phyloP scores from a whole-genome alignment of 2,797 vertebrate species.

The Amblyopsis hoosieri region DNA sequence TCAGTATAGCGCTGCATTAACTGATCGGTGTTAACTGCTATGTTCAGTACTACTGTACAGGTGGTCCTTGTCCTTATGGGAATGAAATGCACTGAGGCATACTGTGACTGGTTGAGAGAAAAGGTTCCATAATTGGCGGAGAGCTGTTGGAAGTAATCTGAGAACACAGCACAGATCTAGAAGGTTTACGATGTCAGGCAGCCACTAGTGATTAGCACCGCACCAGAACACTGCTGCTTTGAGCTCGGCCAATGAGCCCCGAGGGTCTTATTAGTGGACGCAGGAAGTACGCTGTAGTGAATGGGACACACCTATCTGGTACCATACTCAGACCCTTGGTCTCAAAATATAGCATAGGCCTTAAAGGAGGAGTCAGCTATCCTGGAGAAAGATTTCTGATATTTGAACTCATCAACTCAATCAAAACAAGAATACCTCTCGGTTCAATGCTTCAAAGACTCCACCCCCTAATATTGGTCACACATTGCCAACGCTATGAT shows the following conservation, averaged over 20 bases:
- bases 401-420: no score
- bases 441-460: no score
- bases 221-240: conserved; percentile 30
- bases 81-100: neutral
- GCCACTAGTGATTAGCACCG: conserved; percentile 60
- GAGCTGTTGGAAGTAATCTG: conserved; percentile 41
- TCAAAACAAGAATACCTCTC: no score
- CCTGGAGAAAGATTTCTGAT: no score
- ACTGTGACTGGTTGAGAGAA: neutral
- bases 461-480: no score
- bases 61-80: neutral
- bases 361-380: neutral
- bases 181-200: conserved; percentile 52
- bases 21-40: neutral
- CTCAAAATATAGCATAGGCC: conserved; percentile 51
- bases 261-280: conserved; percentile 63
- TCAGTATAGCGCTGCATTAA: neutral
- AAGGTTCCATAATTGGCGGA: conserved; percentile 5
- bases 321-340: conserved; percentile 14
- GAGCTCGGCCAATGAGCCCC: conserved; percentile 60
- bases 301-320: conserved; percentile 22
- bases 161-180: conserved; percentile 50
- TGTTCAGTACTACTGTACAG: neutral
- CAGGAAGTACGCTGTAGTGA: conserved; percentile 57
- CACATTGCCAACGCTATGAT: no score